Conservation (phyloP, 2,888 invertebrate genomes). For the Xylocampa areola region DNA sequence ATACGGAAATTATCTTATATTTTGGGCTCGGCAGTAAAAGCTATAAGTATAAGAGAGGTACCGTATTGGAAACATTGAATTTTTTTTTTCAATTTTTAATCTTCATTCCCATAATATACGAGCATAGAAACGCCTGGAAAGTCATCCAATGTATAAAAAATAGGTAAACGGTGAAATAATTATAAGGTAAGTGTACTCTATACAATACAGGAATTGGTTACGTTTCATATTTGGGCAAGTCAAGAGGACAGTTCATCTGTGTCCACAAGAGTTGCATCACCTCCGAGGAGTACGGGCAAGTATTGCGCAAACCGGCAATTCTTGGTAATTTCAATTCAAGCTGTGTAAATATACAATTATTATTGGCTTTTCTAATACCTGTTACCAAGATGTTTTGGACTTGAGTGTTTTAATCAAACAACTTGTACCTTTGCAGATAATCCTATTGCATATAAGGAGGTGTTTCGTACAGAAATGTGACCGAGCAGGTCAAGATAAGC, state of each 20-base stretch:
- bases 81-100: too few relatives aligned
- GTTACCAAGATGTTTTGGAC: constrained; percentile 23
- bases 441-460: constrained; percentile 13
- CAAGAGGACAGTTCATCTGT: constrained; percentile 74
- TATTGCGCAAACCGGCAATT: constrained; percentile 77
- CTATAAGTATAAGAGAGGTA: too few relatives aligned
- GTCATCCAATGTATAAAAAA: constrained; percentile 16
- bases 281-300: constrained; percentile 59
- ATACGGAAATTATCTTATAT: too few relatives aligned
- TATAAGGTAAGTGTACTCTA: constrained; percentile 13
- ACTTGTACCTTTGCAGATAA: constrained; percentile 13
- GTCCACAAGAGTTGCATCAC: constrained; percentile 77
- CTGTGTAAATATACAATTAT: constrained; percentile 74
- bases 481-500: constrained; percentile 8
- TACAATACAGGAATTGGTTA: constrained; percentile 37
- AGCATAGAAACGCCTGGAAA: constrained; percentile 7
- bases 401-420: constrained; percentile 36
- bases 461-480: constrained; percentile 9
- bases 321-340: constrained; percentile 70
- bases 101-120: too few relatives aligned
- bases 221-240: constrained; percentile 55
- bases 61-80: too few relatives aligned
- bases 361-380: constrained; percentile 63
- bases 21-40: too few relatives aligned
- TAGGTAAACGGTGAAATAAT: constrained; percentile 3